Evolutionary conservation across 2,797 vertebrate species (phyloP).

Genomic region (Semotilus atromaculatus): DNA sequence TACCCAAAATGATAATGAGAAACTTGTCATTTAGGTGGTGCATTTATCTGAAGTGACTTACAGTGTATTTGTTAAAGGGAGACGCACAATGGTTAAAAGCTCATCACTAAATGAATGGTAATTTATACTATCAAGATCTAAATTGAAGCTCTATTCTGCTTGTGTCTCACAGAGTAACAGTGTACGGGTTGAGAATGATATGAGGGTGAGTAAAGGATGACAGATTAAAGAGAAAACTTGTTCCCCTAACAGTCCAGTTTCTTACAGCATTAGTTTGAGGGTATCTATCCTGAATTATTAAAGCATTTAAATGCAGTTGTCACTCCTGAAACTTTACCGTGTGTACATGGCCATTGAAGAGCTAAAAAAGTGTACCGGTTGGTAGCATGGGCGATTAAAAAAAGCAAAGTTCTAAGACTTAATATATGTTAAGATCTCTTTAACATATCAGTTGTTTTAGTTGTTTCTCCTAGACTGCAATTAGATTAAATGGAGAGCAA

Average conservation of each 20-base stretch:
- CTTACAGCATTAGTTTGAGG: neutral
- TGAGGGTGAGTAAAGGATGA: neutral
- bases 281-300: neutral
- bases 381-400: neutral
- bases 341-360: neutral
- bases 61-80: constrained; percentile 1
- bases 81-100: neutral
- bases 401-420: neutral
- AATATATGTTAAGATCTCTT: neutral
- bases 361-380: neutral
- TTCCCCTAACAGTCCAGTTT: neutral
- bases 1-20: neutral
- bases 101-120: neutral
- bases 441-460: too few relatives aligned
- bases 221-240: neutral
- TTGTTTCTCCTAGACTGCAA: too few relatives aligned
- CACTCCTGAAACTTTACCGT: too few relatives aligned
- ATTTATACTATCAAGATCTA: neutral
- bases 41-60: neutral
- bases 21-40: neutral
- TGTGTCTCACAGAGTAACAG: too few relatives aligned
- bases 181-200: too few relatives aligned
- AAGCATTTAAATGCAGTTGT: too few relatives aligned
- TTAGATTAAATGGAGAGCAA: neutral
- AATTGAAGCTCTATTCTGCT: too few relatives aligned